Evolutionary conservation across 2,113 vertebrate species (phyloP).

Genomic region (Cyphomyrus discorhynchus): DNA sequence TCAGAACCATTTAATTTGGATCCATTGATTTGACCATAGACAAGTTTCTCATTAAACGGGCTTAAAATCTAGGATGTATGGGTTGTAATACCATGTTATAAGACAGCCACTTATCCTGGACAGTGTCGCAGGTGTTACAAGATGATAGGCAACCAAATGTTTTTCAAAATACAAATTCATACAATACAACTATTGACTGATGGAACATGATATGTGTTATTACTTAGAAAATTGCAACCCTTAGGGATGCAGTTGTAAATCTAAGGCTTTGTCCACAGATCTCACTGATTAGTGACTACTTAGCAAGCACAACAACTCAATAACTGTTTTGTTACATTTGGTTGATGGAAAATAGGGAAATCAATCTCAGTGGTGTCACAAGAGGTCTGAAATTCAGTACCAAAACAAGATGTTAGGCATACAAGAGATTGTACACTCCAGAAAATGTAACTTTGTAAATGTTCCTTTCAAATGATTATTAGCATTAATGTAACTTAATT

Average conservation of each 20-base stretch:
- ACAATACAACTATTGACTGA: background rate
- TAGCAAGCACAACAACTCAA: background rate
- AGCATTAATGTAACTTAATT: background rate
- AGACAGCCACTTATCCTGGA: background rate
- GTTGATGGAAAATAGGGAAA: background rate
- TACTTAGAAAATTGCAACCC: background rate
- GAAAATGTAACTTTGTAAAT: background rate
- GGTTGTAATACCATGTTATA: background rate
- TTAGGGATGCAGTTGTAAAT: background rate
- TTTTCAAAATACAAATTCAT: background rate
- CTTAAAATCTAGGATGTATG: background rate
- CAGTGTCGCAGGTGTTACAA: background rate
- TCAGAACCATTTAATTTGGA: background rate
- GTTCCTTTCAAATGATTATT: background rate
- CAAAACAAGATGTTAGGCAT: background rate
- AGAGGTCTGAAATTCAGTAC: background rate
- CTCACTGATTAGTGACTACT: background rate
- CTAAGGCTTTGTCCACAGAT: background rate
- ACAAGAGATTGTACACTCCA: background rate
- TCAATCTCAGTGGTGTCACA: background rate
- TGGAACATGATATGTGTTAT: background rate
- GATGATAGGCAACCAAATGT: background rate
- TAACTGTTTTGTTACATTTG: background rate
- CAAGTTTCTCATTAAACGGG: background rate
- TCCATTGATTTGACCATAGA: background rate